These are phyloP conservation scores for Aphelocoma californica DNA, from an alignment of 2,797 vertebrate species.

Conservation along the genomic window DNA sequence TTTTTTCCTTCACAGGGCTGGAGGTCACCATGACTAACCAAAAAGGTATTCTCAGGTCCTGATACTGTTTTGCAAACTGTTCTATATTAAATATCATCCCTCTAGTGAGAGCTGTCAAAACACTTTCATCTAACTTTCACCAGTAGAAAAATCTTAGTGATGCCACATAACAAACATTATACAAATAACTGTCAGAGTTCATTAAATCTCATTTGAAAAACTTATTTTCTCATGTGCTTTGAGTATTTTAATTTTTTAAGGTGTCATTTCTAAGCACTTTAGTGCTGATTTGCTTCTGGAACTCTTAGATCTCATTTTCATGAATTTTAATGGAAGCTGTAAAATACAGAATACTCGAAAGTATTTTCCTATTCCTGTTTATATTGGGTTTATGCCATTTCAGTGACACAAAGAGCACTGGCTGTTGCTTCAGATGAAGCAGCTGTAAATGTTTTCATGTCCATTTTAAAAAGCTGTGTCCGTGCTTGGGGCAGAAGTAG, in stretches of 20 bases:
- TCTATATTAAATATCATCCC: slow-evolving; percentile 73
- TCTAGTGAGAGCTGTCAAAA: slow-evolving; percentile 78
- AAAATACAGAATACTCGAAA: not conserved
- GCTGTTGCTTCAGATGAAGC: not conserved
- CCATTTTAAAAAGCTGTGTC: not conserved
- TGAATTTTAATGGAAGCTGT: not conserved
- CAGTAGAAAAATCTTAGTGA: slow-evolving; percentile 62
- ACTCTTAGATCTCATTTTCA: not conserved
- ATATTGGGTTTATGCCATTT: not conserved
- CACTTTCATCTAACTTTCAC: slow-evolving; percentile 68
- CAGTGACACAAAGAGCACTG: not conserved
- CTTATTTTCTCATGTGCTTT: not conserved
- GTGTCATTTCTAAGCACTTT: not conserved
- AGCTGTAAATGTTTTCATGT: not conserved
- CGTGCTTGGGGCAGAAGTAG: not conserved
- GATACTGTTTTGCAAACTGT: slow-evolving; percentile 67
- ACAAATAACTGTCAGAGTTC: slow-evolving; percentile 74
- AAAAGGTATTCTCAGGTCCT: slow-evolving; percentile 58
- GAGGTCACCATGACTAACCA: slow-evolving; percentile 60
- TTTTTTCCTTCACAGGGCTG: not conserved
- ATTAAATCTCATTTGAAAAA: slow-evolving; percentile 62
- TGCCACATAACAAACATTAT: slow-evolving; percentile 73
- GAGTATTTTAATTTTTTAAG: not conserved
- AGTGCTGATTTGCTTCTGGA: not conserved
- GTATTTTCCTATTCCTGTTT: not conserved